These are phyloP conservation scores for Ganaspis sp. DNA, from an alignment of 1,140 invertebrate genomes.

Conservation along the genomic window DNA sequence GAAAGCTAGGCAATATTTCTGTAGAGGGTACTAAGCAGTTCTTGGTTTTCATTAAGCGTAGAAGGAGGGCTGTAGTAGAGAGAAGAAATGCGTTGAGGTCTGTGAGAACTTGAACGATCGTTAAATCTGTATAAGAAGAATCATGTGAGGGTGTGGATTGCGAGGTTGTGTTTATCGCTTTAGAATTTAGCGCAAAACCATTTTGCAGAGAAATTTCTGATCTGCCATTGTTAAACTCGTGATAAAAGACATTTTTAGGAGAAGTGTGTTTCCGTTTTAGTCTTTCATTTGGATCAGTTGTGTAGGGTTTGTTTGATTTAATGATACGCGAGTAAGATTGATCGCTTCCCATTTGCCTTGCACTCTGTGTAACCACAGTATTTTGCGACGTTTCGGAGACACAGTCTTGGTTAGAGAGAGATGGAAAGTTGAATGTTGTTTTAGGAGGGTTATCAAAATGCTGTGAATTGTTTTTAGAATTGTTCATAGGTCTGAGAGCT, in stretches of 20 bases:
- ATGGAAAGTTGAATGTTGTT: neutral
- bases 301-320: neutral
- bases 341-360: too few species aligned
- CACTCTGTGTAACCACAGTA: too few species aligned
- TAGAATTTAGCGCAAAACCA: neutral
- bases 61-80: too few species aligned
- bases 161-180: neutral
- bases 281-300: neutral
- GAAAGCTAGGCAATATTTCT: too few species aligned
- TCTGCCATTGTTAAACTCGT: neutral
- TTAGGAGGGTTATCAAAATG: neutral
- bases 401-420: too few species aligned
- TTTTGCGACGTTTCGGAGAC: too few species aligned
- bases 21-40: neutral
- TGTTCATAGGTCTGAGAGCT: neutral
- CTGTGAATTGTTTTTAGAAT: neutral
- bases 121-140: too few species aligned
- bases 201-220: neutral
- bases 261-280: neutral
- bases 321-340: too few species aligned
- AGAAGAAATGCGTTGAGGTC: too few species aligned
- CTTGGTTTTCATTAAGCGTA: neutral
- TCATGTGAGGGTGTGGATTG: neutral
- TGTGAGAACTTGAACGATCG: too few species aligned
- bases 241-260: neutral